These are phyloP conservation scores for Ormyrus nitidulus DNA, from an alignment of 2,888 invertebrate genomes.

Conservation along the genomic window DNA sequence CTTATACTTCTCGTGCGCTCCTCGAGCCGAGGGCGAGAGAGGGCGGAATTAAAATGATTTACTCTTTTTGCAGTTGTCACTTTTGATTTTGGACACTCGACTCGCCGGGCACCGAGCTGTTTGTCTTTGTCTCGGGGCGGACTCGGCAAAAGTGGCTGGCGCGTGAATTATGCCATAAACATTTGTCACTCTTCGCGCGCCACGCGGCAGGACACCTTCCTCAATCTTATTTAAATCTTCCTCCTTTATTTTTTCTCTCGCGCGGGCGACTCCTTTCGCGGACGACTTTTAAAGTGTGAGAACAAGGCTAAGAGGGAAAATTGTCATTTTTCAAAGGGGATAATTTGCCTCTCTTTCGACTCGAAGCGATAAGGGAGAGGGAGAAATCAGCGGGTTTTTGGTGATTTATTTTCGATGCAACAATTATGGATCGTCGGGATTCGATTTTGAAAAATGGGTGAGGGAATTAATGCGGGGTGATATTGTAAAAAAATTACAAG, in stretches of 20 bases:
- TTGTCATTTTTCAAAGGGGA: slow-evolving; percentile 13
- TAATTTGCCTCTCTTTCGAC: slow-evolving; percentile 24
- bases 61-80: slow-evolving; percentile 40
- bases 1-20: too few species aligned
- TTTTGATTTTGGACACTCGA: slow-evolving; percentile 23
- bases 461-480: neutral
- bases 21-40: neutral
- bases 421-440: too few species aligned
- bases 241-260: neutral
- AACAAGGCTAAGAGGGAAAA: neutral
- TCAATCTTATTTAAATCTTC: slow-evolving; percentile 26
- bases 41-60: slow-evolving; percentile 38
- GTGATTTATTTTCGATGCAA: slow-evolving; percentile 5
- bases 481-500: neutral
- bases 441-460: neutral
- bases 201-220: slow-evolving; percentile 6
- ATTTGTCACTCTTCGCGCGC: slow-evolving; percentile 39
- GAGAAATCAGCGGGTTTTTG: neutral
- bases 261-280: slow-evolving; percentile 2
- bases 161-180: slow-evolving; percentile 47
- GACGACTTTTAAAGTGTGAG: neutral
- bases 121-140: slow-evolving; percentile 28
- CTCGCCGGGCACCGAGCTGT: neutral
- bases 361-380: neutral
- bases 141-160: neutral